Percentiles rank a stretch among this genome's conserved stretches.
Evolutionary conservation across 2,797 vertebrate genomes (phyloP).

Genomic region (Miichthys miiuy): DNA sequence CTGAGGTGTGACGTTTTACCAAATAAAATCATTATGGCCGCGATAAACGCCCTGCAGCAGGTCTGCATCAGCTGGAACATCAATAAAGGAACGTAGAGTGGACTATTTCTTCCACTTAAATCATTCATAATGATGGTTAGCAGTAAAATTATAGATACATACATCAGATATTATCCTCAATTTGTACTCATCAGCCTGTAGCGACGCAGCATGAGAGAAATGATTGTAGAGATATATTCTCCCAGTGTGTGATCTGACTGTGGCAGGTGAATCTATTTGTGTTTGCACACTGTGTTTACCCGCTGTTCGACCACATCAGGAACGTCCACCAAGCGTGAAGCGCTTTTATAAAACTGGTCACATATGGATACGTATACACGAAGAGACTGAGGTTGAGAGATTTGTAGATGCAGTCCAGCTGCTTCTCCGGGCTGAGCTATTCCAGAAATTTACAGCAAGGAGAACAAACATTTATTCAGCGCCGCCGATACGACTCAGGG

Average conservation of each 20-base stretch:
- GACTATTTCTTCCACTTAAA: constrained; percentile 21
- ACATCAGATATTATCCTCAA: constrained; percentile 4
- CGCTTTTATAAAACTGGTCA: constrained; percentile 10
- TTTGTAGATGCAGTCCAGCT: constrained; percentile 7
- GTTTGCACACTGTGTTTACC: constrained; percentile 31
- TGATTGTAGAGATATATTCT: constrained; percentile 3
- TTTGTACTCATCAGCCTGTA: constrained; percentile 15
- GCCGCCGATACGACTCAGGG: neutral
- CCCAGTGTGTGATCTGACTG: constrained; percentile 2
- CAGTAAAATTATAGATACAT: neutral
- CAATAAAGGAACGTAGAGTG: too few species aligned
- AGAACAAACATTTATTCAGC: constrained; percentile 70
- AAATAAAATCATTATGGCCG: neutral
- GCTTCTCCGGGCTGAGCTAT: neutral
- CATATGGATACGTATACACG: constrained; percentile 15
- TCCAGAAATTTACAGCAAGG: constrained; percentile 33
- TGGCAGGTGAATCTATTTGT: constrained; percentile 15
- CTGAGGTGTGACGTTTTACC: constrained; percentile 1
- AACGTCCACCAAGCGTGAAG: constrained; percentile 16
- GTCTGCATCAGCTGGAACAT: neutral
- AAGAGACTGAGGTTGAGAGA: neutral
- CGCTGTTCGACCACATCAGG: neutral
- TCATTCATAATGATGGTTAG: neutral
- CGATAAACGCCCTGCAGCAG: neutral
- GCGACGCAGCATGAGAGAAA: constrained; percentile 17